Conservation (phyloP, 2,888 invertebrate genomes). For the Mythimna lalbum region DNA sequence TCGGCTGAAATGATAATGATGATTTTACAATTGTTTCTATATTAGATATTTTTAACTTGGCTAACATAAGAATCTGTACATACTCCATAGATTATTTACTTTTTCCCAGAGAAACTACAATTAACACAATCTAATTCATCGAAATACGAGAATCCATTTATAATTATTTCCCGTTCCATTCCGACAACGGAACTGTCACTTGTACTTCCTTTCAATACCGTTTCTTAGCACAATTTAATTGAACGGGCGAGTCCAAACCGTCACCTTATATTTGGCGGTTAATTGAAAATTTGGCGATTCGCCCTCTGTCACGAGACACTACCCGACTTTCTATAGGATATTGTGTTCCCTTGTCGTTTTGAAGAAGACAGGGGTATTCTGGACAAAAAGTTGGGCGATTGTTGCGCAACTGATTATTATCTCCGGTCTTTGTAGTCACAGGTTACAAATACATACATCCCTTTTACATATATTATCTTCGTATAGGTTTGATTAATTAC, state of each 20-base stretch:
- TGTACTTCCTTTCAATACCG: slow-evolving; percentile 15
- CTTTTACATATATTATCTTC: background rate
- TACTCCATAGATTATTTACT: too few species aligned
- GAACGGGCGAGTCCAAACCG: slow-evolving; percentile 40
- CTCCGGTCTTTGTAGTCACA: too few species aligned
- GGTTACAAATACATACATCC: too few species aligned
- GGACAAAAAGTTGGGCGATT: slow-evolving; percentile 20
- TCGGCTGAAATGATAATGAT: too few species aligned
- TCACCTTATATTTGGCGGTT: slow-evolving; percentile 58
- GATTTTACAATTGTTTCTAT: too few species aligned
- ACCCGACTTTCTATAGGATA: slow-evolving; percentile 48
- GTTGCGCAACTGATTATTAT: slow-evolving; percentile 21
- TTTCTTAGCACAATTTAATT: slow-evolving; percentile 52
- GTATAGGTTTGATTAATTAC: background rate
- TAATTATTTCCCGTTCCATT: slow-evolving; percentile 15
- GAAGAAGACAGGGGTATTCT: slow-evolving; percentile 25
- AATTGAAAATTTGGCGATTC: slow-evolving; percentile 62
- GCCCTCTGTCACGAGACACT: slow-evolving; percentile 57
- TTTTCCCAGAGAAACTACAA: background rate
- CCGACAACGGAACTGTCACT: slow-evolving; percentile 32
- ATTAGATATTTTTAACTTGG: too few species aligned
- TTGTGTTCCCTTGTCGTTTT: slow-evolving; percentile 52
- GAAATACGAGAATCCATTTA: slow-evolving; percentile 5
- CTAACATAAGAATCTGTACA: too few species aligned
- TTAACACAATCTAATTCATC: background rate